Evolutionary conservation across 2,797 vertebrate genomes (phyloP).

Genomic region (Synaphobranchus kaupii): DNA sequence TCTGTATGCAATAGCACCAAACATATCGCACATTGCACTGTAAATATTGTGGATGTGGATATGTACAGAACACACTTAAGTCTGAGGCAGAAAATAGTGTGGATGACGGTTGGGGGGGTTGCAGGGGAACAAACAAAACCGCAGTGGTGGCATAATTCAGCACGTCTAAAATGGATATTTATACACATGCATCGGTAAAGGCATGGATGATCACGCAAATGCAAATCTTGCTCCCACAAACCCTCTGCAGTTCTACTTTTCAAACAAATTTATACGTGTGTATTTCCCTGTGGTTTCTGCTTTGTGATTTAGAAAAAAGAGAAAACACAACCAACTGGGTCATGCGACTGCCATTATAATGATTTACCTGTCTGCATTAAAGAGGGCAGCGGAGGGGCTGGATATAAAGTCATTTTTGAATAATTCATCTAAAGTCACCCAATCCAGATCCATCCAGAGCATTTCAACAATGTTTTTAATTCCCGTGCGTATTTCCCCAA

Average conservation of each 20-base stretch:
- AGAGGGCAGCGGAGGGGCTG: not conserved
- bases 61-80: too few relatives aligned
- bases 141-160: too few relatives aligned
- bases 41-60: too few relatives aligned
- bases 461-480: slow-evolving; percentile 18
- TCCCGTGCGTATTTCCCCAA: slow-evolving; percentile 12
- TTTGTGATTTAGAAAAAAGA: not conserved
- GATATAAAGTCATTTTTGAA: slow-evolving; percentile 8
- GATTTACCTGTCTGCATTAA: slow-evolving; percentile 23
- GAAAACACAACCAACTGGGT: not conserved
- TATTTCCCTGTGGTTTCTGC: not conserved
- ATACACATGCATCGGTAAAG: too few relatives aligned
- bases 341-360: not conserved
- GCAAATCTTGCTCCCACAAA: not conserved
- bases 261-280: not conserved
- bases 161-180: too few relatives aligned
- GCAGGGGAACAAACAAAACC: too few relatives aligned
- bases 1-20: too few relatives aligned
- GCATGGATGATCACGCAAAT: not conserved
- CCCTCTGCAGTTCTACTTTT: not conserved
- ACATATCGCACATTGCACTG: too few relatives aligned
- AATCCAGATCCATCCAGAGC: not conserved
- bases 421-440: not conserved
- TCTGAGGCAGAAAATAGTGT: too few relatives aligned
- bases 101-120: too few relatives aligned